Conservation (phyloP, 2,113 vertebrate genomes). For the Callospermophilus lateralis region DNA sequence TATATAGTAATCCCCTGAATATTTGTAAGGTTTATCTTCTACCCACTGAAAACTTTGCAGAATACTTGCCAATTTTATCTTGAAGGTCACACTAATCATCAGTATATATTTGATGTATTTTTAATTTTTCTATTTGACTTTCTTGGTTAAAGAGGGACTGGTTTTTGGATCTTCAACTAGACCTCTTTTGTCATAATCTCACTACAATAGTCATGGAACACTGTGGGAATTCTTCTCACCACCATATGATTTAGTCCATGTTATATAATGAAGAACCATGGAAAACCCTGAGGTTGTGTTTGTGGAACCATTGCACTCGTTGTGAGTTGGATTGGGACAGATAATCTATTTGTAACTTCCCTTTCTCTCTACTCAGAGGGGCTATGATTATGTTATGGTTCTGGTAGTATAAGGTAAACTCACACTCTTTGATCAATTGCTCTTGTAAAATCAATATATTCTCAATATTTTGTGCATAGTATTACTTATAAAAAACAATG, state of each 20-base stretch:
- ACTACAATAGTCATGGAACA: background rate
- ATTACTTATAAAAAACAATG: background rate
- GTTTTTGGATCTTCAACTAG: background rate
- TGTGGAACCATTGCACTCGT: background rate
- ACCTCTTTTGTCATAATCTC: background rate
- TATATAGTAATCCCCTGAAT: background rate
- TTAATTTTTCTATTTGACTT: background rate
- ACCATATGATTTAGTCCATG: background rate
- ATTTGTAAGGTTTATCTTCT: background rate
- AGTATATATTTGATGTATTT: background rate
- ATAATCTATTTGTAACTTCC: background rate
- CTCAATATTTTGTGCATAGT: background rate
- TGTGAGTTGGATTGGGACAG: background rate
- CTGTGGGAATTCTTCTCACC: background rate
- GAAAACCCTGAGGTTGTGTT: background rate
- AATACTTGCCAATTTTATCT: background rate
- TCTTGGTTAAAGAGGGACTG: background rate
- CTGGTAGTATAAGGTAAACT: background rate
- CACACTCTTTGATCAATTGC: background rate
- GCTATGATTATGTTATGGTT: background rate
- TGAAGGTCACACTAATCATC: background rate
- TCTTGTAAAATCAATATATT: background rate
- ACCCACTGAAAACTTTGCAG: background rate
- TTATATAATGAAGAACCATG: background rate
- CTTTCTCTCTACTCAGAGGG: background rate